Evolutionary conservation across 2,113 vertebrate species (phyloP).

Genomic region (Elgaria multicarinata): DNA sequence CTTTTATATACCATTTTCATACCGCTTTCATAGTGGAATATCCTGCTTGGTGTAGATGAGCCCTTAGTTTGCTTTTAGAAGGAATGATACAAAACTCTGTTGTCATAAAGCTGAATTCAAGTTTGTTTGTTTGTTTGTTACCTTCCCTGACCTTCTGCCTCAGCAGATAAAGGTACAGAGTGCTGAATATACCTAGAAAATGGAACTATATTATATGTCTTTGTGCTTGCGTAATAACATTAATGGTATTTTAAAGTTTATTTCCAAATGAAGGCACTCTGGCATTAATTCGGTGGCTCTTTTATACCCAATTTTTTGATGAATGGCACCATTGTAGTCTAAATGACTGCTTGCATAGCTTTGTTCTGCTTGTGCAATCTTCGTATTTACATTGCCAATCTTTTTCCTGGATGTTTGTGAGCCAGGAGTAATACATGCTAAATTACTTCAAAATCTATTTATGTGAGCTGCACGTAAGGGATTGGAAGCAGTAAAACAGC

Average conservation of each 20-base stretch:
- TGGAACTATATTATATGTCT: not conserved
- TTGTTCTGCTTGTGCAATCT: not conserved
- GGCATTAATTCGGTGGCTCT: not conserved
- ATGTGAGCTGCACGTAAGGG: not conserved
- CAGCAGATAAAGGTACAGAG: not conserved
- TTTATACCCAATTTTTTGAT: not conserved
- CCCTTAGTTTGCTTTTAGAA: not conserved
- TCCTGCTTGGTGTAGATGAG: too few relatives aligned
- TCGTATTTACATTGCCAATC: not conserved
- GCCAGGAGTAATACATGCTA: not conserved
- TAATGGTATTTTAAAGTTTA: not conserved
- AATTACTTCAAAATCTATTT: conserved; percentile 12
- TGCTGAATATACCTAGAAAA: not conserved
- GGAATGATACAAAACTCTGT: not conserved
- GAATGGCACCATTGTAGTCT: not conserved
- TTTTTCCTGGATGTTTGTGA: not conserved
- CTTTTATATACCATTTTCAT: too few relatives aligned
- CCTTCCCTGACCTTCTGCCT: not conserved
- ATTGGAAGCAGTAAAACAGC: conserved; percentile 1
- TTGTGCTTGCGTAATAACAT: not conserved
- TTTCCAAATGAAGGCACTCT: not conserved
- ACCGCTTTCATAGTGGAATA: too few relatives aligned
- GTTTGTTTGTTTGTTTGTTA: not conserved
- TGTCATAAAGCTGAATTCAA: not conserved
- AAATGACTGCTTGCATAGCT: not conserved